A percentile compares a stretch with the other conserved stretches of the same genome.
These are phyloP conservation scores for Sakesphorus luctuosus DNA, from an alignment of 2,113 vertebrate species.

Conservation along the genomic window DNA sequence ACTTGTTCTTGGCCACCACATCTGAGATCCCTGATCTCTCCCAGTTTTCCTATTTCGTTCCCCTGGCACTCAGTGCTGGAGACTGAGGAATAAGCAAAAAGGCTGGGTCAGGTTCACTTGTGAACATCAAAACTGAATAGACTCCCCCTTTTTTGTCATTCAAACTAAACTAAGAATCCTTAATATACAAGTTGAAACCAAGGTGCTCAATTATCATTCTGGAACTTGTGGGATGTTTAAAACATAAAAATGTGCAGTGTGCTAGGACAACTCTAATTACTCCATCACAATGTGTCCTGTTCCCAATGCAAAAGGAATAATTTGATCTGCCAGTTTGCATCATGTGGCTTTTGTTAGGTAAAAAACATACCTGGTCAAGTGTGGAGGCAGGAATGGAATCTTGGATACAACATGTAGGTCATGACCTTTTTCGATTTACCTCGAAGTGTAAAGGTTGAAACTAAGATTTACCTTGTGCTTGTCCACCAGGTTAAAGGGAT, in stretches of 20 bases:
- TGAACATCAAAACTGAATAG: not conserved
- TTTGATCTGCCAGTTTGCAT: not conserved
- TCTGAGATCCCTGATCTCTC: not conserved
- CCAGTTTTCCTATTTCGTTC: not conserved
- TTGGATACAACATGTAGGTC: not conserved
- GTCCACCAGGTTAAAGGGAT: conserved; percentile 64
- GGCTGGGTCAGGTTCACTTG: not conserved
- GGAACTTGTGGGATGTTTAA: not conserved
- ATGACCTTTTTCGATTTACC: conserved; percentile 33
- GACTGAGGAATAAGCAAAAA: not conserved
- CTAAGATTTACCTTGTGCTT: conserved; percentile 56
- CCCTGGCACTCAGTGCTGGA: not conserved
- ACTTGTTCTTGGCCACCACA: not conserved
- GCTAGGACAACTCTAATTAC: not conserved
- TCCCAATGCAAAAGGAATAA: not conserved
- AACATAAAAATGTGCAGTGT: not conserved
- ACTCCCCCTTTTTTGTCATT: not conserved
- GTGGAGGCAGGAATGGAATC: not conserved
- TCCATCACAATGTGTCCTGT: not conserved
- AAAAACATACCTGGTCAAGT: not conserved
- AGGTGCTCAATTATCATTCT: not conserved
- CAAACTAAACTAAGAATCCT: not conserved
- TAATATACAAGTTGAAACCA: not conserved
- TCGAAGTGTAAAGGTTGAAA: conserved; percentile 41
- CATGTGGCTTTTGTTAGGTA: not conserved